These are phyloP conservation scores for Zoanthus sansibaricus DNA, from an alignment of 92 coral and sea anemone genomes.

Conservation along the genomic window DNA sequence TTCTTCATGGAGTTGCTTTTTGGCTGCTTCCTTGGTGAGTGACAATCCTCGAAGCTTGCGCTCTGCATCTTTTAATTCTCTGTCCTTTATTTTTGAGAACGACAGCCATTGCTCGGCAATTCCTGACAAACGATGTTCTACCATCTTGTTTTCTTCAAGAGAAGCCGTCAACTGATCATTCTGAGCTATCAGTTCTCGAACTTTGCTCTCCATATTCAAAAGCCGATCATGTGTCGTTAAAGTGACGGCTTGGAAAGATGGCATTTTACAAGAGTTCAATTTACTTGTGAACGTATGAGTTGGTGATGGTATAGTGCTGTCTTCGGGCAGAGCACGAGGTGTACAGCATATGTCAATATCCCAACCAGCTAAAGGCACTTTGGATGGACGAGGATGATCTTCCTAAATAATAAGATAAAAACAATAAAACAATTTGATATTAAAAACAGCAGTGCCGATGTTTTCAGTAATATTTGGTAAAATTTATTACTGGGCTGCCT, in stretches of 20 bases:
- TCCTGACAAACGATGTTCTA: background rate
- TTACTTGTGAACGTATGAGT: too few species aligned
- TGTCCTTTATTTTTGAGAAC: background rate
- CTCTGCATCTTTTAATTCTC: constrained; percentile 26
- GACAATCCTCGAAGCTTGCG: background rate
- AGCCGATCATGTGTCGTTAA: background rate
- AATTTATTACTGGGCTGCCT: too few species aligned
- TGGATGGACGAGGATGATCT: constrained; percentile 1
- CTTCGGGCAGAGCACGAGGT: constrained; percentile 17
- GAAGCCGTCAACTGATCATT: background rate
- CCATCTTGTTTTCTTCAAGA: background rate
- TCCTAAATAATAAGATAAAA: background rate
- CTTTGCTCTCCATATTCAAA: background rate
- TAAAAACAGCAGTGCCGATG: too few species aligned
- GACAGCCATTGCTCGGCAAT: constrained; percentile 8
- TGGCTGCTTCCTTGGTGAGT: constrained; percentile 6
- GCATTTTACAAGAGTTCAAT: too few species aligned
- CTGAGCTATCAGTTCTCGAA: background rate
- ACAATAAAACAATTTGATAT: too few species aligned
- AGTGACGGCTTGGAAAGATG: background rate
- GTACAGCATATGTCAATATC: constrained; percentile 3
- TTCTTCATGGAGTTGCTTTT: background rate
- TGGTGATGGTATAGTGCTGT: too few species aligned
- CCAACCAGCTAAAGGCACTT: constrained; percentile 5
- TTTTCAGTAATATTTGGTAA: too few species aligned